Evolutionary conservation across 1,140 invertebrate genomes (phyloP), one percentile per base, ranked within the genome.

Genomic region (Achatina immaculata): DNA sequence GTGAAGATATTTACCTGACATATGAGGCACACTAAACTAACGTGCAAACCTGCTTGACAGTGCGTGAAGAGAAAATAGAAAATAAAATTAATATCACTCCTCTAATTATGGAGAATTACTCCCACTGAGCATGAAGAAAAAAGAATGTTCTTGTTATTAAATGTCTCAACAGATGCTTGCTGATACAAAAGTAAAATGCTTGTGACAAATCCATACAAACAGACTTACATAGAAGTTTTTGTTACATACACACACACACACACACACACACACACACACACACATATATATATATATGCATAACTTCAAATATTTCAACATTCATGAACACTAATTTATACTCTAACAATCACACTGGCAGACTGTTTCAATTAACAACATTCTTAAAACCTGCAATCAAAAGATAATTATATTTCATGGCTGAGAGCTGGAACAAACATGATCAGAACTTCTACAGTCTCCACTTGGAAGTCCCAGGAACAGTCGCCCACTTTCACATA

Each of bases 381-480:
- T n/a, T n/a, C n/a, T n/a, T n/a, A n/a, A 34, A 3, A 31, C 21
- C 36, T 3, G 65, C 65, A 66, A 21, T 21, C 34, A 66, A n/a
- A 66, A 36, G 9, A 66, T 66, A 1, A 66, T 36, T 14, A 2
- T 3, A 66, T 31, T 3, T 66, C 28, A 66, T 16, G 19, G 65
- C 28, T n/a, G 9, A 66, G 28, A 66, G 40, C 19, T 31, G 42
- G 48, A 79, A 43, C 69, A 72, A n/a, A 75, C 55, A 1, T 58
- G 19, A 11, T 28, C 1, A 14, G 73, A 51, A 28, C 40, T 43
- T 58, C 48, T 16, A 28, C 73, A 75, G 38, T 75, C 48, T 4
- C 73, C 48, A n/a, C 43, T 51, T 0, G 73, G 31, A 48, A 36
- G 43, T 36, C 43, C 73, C 28, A 75, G 48, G 24, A 75, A 75